Base-by-base conservation (phyloP, 2,888 invertebrate genomes). In the Leptinotarsa peninsularis region DNA sequence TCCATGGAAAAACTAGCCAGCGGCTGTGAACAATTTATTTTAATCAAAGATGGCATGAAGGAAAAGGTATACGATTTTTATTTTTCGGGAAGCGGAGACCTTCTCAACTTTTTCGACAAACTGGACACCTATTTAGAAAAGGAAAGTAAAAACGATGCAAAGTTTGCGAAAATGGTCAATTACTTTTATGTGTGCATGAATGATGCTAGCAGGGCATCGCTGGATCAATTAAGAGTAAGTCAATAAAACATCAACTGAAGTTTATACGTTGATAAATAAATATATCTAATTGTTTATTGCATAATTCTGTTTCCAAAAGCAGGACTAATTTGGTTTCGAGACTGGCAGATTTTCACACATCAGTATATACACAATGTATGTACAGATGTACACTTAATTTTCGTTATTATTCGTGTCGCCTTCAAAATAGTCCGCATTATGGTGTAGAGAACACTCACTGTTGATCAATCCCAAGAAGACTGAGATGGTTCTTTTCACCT, bases 111-210 rank as follows among this genome's bases (percentile, higher is more conserved):
- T 43, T 63, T 63, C n/a, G 27, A 63, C 43, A 27, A 63, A 10
- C n/a, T 63, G 4, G 63, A 63, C 17, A 18, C 27, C 17, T 43
- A 63, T 43, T 14, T 63, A 27, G 33, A 63, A 18, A 63, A 43
- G 14, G 63, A 63, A 63, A 43, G 43, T 15, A 43, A 63, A 18
- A 13, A 27, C 2, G 63, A 63, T 18, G 63, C 33, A 3, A 63
- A 15, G 3, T 63, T 33, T 18, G 43, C 7, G 43, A 63, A 63
- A 63, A 33, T 63, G 63, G 17, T 13, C 10, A 10, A 43, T 33
- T 43, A 63, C 33, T 63, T 63, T 14, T n/a, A 63, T 33, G 43
- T 63, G n/a, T 63, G 63, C 63, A 63, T 63, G 43, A 63, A 63
- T n/a, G 63, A 63, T 63, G 63, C n/a, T 14, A 63, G 33, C 5